Base-by-base conservation (phyloP, 2,797 vertebrate species). In the Poeciliopsis infans region DNA sequence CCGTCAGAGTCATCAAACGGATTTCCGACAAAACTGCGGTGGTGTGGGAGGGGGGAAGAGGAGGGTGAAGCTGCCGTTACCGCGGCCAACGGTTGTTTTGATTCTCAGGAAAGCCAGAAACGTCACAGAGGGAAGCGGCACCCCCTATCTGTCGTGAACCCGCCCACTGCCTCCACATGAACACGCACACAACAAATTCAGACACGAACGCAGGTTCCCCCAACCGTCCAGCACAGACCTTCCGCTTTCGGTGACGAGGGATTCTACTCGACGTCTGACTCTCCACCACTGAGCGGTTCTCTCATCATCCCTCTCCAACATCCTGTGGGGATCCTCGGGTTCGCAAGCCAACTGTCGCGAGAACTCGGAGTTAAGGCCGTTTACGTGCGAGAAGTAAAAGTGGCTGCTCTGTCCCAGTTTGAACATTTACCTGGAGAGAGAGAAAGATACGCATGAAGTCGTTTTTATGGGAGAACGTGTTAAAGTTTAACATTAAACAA, bases 91-190 rank as follows among this genome's bases (percentile, higher is more conserved):
- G 92, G 92, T 94, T 96, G 96, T 96, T 96, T 95, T 96, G 96
- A 97, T 96, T 97, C 96, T 96, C 95, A 95, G 96, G 95, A 96
- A 94, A 95, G 93, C 95, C 95, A 92, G 96, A 97, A 97, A 97
- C 97, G 97, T 97, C 97, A 97, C 90, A 85, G 41, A 8, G 53
- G 49, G 93, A 77, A 92, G 90, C 93, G 94, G 95, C 88, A 92
- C 93, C 41, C 41, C 41, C 41, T 86, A 72, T 84, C 10, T 43
- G 36, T 55, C 59, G n/a, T 61, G 18, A 61, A 20, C 28, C 6
- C 51, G 1, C n/a, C 18, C 25, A 33, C 73, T 53, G 31, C 41
- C 77, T 68, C 36, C 64, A 41, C 18, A 25, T 41, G 64, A 68
- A 69, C 59, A 16, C 0, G 12, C 49, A 2, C 72, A 2, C 11